Evolutionary conservation across 2,797 vertebrate genomes (phyloP).

Genomic region (Melanitta fusca): DNA sequence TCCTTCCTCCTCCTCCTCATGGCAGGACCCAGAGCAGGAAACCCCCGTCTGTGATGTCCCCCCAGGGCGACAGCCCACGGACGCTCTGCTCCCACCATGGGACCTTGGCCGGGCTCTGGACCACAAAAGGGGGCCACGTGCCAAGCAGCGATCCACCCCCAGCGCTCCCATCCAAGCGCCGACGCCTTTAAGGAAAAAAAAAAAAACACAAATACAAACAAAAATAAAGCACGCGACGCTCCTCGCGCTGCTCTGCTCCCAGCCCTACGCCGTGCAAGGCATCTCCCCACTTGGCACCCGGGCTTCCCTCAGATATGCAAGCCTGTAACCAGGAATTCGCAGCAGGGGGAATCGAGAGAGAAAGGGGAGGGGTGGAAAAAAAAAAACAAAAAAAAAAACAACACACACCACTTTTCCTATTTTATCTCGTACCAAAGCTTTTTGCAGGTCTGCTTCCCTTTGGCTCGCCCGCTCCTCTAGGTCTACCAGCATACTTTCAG

Average conservation of each 20-base stretch:
- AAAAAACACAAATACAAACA: neutral
- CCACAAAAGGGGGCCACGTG: accelerated
- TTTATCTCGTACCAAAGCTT: neutral
- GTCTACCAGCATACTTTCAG: conserved; percentile 48
- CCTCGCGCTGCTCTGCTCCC: neutral
- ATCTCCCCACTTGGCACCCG: neutral
- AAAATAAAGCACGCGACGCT: neutral
- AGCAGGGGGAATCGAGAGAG: conserved; percentile 21
- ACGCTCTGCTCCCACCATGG: neutral
- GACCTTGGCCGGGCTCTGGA: accelerated
- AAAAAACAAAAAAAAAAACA: neutral
- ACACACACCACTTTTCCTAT: neutral
- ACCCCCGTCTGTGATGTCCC: accelerated
- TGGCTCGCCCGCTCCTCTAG: neutral
- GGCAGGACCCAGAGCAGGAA: neutral
- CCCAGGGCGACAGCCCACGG: neutral
- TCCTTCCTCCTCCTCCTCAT: too few relatives aligned
- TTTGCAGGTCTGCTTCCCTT: conserved; percentile 50
- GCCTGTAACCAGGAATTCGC: conserved; percentile 24
- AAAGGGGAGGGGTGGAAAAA: neutral
- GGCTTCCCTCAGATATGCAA: conserved; percentile 38
- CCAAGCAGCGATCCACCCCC: neutral
- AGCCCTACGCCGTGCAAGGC: accelerated
- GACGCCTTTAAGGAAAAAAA: neutral
- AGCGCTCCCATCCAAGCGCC: neutral